These are phyloP conservation scores for Hydrocynus forskahlii DNA, from an alignment of 2,797 vertebrate genomes.

Conservation along the genomic window DNA sequence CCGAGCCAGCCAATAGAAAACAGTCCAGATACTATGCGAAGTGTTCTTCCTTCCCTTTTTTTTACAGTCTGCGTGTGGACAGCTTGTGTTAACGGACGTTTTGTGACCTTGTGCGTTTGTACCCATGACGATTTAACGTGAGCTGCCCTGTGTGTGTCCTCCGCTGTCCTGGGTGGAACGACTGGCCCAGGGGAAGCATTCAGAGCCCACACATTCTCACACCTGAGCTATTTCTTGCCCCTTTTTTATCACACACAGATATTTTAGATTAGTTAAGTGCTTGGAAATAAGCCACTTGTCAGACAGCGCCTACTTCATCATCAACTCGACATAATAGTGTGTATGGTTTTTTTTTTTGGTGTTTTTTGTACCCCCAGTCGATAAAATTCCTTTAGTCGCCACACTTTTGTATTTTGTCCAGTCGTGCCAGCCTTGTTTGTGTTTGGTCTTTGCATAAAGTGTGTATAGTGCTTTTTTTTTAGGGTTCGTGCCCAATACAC, in stretches of 20 bases:
- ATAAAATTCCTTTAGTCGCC: not conserved
- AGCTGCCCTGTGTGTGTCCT: not conserved
- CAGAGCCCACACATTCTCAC: slow-evolving; percentile 24
- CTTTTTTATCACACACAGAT: slow-evolving; percentile 40
- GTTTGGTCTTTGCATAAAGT: not conserved
- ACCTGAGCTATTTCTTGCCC: slow-evolving; percentile 38
- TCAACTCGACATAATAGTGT: too few relatives aligned
- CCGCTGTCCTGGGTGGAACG: slow-evolving; percentile 11
- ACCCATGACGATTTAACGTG: not conserved
- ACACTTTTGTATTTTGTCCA: slow-evolving; percentile 56
- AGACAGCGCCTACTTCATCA: slow-evolving; percentile 7
- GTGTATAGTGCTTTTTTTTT: not conserved
- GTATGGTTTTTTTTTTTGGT: too few relatives aligned
- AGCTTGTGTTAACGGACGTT: slow-evolving; percentile 14
- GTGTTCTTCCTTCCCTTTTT: not conserved
- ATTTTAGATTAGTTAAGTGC: slow-evolving; percentile 20
- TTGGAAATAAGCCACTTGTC: slow-evolving; percentile 54
- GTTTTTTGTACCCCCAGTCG: too few relatives aligned
- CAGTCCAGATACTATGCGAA: slow-evolving; percentile 37
- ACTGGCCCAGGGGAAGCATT: not conserved
- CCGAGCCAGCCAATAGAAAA: slow-evolving; percentile 35
- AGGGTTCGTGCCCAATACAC: slow-evolving; percentile 18
- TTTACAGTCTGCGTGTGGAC: slow-evolving; percentile 10
- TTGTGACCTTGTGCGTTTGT: slow-evolving; percentile 15
- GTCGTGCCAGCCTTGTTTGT: not conserved